Evolutionary conservation across 2,888 invertebrate species (phyloP).

Genomic region (Brachycybe producta): DNA sequence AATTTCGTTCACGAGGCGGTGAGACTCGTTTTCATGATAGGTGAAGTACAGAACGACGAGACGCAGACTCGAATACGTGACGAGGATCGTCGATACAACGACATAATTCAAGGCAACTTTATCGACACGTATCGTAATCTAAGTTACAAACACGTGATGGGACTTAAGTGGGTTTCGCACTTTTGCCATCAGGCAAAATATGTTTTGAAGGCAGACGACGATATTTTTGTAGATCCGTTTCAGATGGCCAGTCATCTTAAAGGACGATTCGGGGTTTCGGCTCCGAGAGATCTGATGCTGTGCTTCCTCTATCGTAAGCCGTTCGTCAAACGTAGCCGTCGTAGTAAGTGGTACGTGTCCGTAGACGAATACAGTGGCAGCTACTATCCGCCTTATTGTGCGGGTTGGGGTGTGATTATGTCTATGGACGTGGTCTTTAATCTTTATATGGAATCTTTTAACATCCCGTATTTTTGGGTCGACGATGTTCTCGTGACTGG

Average conservation of each 20-base stretch:
- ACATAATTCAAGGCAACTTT: constrained; percentile 29
- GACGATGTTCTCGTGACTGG: constrained; percentile 39
- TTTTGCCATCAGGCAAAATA: constrained; percentile 31
- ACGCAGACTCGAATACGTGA: constrained; percentile 19
- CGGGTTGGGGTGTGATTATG: constrained; percentile 36
- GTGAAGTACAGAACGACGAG: constrained; percentile 19
- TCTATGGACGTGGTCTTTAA: constrained; percentile 28
- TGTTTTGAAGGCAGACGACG: constrained; percentile 38
- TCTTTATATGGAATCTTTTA: constrained; percentile 23
- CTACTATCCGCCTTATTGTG: constrained; percentile 36
- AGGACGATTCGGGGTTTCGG: constrained; percentile 13
- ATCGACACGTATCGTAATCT: constrained; percentile 36
- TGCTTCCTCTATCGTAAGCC: constrained; percentile 24
- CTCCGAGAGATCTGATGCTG: constrained; percentile 22
- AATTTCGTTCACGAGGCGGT: constrained; percentile 1
- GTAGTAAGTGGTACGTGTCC: constrained; percentile 36
- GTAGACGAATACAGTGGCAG: constrained; percentile 32
- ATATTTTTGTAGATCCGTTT: constrained; percentile 36
- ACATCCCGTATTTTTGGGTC: constrained; percentile 37
- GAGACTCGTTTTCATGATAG: constrained; percentile 24
- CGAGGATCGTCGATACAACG: constrained; percentile 22
- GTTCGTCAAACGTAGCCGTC: constrained; percentile 28
- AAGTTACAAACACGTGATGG: constrained; percentile 37
- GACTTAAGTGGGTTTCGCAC: constrained; percentile 33
- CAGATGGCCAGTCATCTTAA: constrained; percentile 21